Evolutionary conservation across 2,888 invertebrate species (phyloP), one percentile per base, ranked within the genome.

Genomic region (Orchestes rusci): DNA sequence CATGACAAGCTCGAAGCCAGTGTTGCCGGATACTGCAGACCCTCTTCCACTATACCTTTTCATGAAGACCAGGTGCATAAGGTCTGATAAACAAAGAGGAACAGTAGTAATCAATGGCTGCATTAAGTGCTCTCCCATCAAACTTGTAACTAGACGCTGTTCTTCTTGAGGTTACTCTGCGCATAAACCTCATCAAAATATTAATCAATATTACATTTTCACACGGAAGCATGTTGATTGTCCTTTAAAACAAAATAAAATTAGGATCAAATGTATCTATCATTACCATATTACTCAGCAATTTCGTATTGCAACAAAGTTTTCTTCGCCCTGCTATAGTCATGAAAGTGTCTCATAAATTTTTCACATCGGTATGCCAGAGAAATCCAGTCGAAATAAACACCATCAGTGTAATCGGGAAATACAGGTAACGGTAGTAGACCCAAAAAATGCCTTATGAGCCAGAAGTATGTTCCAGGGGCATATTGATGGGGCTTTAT

Each of bases 381-480:
- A 13, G 35, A 19, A 7, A 33, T 37, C 59, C 58, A 59, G 15
- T 53, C 43, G 45, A 56, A 56, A 2, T 32, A 18, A 16, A 51
- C 37, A 10, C 46, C 50, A 31, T 50, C 49, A 2, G 52, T 41
- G 38, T 52, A 55, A 10, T 33, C 29, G 19, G 59, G 56, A 23
- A 59, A 41, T 30, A 59, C 39, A 18, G 59, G 54, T 35, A 59
- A 45, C 3, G 59, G 59, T 13, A 59, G 45, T 18, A 58, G 43
- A 10, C 58, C 59, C 29, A 59, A 40, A 44, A 59, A 59, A 40
- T 59, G 59, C 36, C 57, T 48, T 15, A 59, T 50, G 8, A 58
- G 29, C 59, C 58, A 59, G 29, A 57, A 53, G 51, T 55, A 58
- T 2, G 51, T 46, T 20, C 52, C 54, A 12, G 57, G 40, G n/a